Conservation (phyloP, 35 echinoderm and acorn worm genomes). For the Diadema setosum region DNA sequence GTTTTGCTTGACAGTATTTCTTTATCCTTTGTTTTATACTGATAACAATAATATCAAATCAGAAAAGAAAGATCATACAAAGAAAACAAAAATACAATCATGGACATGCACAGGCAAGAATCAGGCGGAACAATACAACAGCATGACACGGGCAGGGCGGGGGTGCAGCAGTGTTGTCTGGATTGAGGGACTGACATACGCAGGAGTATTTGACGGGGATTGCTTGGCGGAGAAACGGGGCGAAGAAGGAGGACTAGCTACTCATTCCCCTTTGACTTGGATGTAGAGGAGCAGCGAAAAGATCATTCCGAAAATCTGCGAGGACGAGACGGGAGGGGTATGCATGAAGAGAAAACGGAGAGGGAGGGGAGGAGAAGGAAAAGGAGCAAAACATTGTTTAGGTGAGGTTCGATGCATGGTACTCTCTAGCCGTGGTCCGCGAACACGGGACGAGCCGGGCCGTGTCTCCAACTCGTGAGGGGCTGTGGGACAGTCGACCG, state of each 20-base stretch:
- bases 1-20: too few relatives aligned
- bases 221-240: not conserved
- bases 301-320: constrained; percentile 17
- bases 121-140: not conserved
- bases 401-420: not conserved
- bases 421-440: not conserved
- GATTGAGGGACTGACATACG: not conserved
- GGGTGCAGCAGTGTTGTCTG: not conserved
- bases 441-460: not conserved
- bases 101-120: not conserved
- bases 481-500: too few relatives aligned
- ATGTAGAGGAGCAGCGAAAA: constrained; percentile 5
- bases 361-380: not conserved
- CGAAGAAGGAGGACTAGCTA: not conserved
- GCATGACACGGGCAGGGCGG: not conserved
- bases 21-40: too few relatives aligned
- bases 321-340: too few relatives aligned
- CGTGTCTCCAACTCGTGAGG: too few relatives aligned
- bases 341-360: not conserved
- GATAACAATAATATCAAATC: too few relatives aligned
- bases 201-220: not conserved
- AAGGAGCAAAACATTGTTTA: not conserved
- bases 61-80: not conserved
- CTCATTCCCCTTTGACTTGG: not conserved
- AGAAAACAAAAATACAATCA: not conserved